These are phyloP conservation scores for Megalurothrips usitatus DNA, from an alignment of 2,888 invertebrate species.

Conservation along the genomic window DNA sequence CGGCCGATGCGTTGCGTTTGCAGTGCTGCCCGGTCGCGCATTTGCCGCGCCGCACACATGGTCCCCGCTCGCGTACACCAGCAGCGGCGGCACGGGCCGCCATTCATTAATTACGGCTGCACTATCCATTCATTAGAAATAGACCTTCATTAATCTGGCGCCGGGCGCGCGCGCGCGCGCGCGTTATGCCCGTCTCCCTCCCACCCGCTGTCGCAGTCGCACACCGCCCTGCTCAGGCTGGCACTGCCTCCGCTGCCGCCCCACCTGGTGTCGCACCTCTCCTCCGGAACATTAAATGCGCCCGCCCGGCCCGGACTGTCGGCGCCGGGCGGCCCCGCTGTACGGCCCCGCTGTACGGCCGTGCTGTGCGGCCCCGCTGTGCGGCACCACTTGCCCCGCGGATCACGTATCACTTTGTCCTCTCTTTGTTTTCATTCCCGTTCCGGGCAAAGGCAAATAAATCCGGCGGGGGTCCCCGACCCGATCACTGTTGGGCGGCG, in stretches of 20 bases:
- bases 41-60: neutral
- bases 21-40: neutral
- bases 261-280: no score
- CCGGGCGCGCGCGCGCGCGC: no score
- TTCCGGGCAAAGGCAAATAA: neutral
- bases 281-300: no score
- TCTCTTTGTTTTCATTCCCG: neutral
- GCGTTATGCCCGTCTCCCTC: neutral
- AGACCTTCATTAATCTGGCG: conserved; percentile 10
- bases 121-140: conserved; percentile 19
- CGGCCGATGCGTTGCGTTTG: neutral
- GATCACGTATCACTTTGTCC: conserved; percentile 11
- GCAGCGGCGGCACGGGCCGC: neutral
- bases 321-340: no score
- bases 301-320: no score
- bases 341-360: no score
- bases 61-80: neutral
- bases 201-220: neutral
- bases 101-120: conserved; percentile 23
- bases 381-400: neutral
- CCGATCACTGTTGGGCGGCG: neutral
- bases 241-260: no score
- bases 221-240: no score
- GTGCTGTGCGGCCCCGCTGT: neutral
- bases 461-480: neutral